These are phyloP conservation scores for Neocrepidodera transversa DNA, from an alignment of 2,888 invertebrate species.

Conservation along the genomic window DNA sequence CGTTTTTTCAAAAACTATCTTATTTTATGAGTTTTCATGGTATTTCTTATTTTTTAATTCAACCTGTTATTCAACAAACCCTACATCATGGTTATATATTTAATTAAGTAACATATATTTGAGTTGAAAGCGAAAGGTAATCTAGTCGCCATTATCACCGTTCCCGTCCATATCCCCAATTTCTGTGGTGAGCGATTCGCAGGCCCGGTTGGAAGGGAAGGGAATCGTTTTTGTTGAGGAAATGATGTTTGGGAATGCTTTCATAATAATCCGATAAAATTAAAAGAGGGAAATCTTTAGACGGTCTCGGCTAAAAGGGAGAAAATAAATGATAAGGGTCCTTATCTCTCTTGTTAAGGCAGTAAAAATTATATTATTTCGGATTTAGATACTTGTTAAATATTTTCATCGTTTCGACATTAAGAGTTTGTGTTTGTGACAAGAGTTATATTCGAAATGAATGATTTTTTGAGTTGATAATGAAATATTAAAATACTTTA, in stretches of 20 bases:
- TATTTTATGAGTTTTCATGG: no score
- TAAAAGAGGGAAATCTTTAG: conserved; percentile 24
- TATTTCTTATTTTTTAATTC: no score
- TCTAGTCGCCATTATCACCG: no score
- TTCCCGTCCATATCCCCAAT: not conserved
- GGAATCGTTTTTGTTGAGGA: conserved; percentile 20
- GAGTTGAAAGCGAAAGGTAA: no score
- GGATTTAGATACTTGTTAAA: conserved; percentile 9
- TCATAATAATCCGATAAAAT: conserved; percentile 26
- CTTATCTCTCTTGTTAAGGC: conserved; percentile 11
- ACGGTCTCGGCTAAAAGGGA: not conserved
- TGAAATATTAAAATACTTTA: no score
- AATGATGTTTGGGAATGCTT: conserved; percentile 24
- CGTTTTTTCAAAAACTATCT: no score
- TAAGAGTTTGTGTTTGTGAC: no score
- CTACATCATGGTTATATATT: no score
- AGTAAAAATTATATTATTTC: conserved; percentile 17
- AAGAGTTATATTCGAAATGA: no score
- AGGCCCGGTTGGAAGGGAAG: not conserved
- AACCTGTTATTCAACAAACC: no score
- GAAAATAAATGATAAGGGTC: conserved; percentile 21
- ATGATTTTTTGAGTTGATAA: no score
- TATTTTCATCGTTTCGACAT: not conserved
- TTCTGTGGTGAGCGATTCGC: not conserved
- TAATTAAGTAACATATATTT: no score